Conservation (phyloP, 2,797 vertebrate species). For the Labeo calbasu region DNA sequence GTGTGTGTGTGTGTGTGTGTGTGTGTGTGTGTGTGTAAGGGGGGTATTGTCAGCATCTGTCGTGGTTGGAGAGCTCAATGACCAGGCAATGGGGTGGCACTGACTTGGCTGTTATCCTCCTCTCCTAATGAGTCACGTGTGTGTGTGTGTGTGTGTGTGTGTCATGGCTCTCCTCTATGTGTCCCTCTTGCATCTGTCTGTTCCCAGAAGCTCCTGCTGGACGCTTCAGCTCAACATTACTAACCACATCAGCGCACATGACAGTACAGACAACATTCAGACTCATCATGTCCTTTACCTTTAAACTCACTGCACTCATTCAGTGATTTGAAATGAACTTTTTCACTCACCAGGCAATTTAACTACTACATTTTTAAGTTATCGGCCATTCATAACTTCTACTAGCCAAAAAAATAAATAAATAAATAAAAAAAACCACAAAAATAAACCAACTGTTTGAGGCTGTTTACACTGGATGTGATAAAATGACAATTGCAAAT, state of each 20-base stretch:
- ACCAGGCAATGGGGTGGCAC: slow-evolving; percentile 98
- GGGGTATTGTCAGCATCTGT: slow-evolving; percentile 96
- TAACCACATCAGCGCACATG: background rate
- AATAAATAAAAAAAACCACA: no score
- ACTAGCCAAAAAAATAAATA: no score
- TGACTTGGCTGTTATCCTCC: slow-evolving; percentile 97
- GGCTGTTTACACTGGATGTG: no score
- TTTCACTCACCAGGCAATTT: no score
- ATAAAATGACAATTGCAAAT: no score
- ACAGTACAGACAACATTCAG: slow-evolving; percentile 82
- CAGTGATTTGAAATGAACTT: no score
- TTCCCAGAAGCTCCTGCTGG: slow-evolving; percentile 74
- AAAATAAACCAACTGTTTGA: no score
- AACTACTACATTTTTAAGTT: no score
- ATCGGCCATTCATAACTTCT: no score
- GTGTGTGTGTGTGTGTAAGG: slow-evolving; percentile 83
- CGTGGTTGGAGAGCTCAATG: slow-evolving; percentile 97
- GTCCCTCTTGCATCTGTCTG: slow-evolving; percentile 56
- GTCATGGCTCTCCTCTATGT: slow-evolving; percentile 15
- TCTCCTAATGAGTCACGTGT: slow-evolving; percentile 88
- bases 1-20: slow-evolving; percentile 78
- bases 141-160: slow-evolving; percentile 32
- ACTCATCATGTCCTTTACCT: slow-evolving; percentile 68
- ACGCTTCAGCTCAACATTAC: background rate
- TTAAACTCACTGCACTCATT: no score